phyloP scores from a whole-genome alignment of 1,140 invertebrate genomes.

The Zaprionus kolodkinae region DNA sequence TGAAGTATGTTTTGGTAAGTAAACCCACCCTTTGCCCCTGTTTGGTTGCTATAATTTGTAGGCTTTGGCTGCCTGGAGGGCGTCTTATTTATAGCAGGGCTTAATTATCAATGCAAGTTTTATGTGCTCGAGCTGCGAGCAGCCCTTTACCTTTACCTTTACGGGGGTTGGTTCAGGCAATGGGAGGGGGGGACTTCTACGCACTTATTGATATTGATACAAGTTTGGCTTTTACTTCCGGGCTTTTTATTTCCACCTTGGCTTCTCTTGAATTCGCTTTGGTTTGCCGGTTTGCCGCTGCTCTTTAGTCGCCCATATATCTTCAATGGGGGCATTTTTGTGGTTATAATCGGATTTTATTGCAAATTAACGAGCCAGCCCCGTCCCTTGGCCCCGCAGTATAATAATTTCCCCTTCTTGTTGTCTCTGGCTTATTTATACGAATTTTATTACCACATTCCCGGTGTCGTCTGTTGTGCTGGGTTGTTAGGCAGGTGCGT shows the following conservation, averaged over 20 bases:
- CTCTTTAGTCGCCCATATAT: slow-evolving; percentile 46
- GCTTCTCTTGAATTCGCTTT: slow-evolving; percentile 49
- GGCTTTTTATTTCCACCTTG: slow-evolving; percentile 22
- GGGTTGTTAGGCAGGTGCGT: slow-evolving; percentile 73
- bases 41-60: slow-evolving; percentile 69
- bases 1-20: neutral
- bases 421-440: slow-evolving; percentile 74
- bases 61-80: slow-evolving; percentile 74
- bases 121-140: slow-evolving; percentile 32
- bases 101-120: slow-evolving; percentile 81
- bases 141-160: slow-evolving; percentile 45
- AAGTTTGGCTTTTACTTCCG: slow-evolving; percentile 58
- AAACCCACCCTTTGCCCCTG: slow-evolving; percentile 59
- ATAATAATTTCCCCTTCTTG: slow-evolving; percentile 57
- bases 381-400: slow-evolving; percentile 8
- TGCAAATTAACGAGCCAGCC: slow-evolving; percentile 80
- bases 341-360: slow-evolving; percentile 84
- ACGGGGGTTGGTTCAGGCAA: neutral
- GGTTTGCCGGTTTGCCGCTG: slow-evolving; percentile 26
- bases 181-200: neutral
- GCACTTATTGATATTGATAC: slow-evolving; percentile 80
- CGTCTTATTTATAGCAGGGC: slow-evolving; percentile 78
- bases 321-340: slow-evolving; percentile 79
- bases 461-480: slow-evolving; percentile 38
- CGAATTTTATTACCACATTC: slow-evolving; percentile 73